Percentiles rank a stretch among this genome's conserved stretches.
phyloP scores from a whole-genome alignment of 2,888 invertebrate genomes.

The Perizoma flavofasciatum region DNA sequence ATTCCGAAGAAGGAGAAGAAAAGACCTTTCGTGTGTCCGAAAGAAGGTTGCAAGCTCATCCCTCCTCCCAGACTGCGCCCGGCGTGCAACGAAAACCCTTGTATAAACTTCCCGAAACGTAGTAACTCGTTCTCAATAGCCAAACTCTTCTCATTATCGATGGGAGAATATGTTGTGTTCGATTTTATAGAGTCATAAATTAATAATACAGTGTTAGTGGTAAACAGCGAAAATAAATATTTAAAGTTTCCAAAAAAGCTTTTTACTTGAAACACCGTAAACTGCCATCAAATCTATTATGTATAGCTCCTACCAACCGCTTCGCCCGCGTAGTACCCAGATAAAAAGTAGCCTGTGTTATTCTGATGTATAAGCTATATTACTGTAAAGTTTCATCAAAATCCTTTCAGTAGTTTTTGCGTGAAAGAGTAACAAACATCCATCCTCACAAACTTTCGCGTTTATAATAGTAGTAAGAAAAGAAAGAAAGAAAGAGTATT shows the following conservation, averaged over 20 bases:
- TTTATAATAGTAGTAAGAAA: no score
- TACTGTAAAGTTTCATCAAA: no score
- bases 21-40: constrained; percentile 49
- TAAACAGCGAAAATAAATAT: constrained; percentile 58
- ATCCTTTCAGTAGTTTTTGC: no score
- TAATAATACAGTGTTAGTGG: constrained; percentile 24
- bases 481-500: no score
- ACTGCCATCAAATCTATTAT: no score
- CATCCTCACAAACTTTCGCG: no score
- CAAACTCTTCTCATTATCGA: constrained; percentile 6
- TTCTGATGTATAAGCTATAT: no score
- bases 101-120: constrained; percentile 53
- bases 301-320: no score
- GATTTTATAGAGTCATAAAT: constrained; percentile 1
- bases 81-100: constrained; percentile 51
- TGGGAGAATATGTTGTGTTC: constrained; percentile 3
- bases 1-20: constrained; percentile 44
- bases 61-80: constrained; percentile 44
- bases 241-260: not conserved
- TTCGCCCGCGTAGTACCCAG: no score
- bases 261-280: not conserved
- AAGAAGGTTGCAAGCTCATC: constrained; percentile 57
- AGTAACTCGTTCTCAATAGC: constrained; percentile 37
- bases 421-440: no score
- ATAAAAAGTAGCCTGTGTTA: no score